Base-by-base conservation (phyloP, 1,140 invertebrate species). In the Cheumatopsyche charites region DNA sequence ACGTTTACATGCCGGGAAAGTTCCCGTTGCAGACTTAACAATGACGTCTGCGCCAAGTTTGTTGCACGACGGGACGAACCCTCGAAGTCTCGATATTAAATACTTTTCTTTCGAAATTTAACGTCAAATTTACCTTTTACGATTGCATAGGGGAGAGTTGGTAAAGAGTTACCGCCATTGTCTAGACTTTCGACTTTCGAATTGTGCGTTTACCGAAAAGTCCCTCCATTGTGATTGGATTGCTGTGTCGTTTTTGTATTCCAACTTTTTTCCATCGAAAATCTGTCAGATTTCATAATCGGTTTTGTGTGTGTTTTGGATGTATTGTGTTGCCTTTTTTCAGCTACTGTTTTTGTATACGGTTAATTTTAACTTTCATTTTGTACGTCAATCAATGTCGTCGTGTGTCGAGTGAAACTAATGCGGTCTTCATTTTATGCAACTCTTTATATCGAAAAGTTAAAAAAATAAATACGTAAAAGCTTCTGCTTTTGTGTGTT, bases 31-130 rank as follows among this genome's bases (percentile, higher is more conserved):
- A 68, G 66, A 68, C 36, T 47, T 68, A 68, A 68, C 66, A 68
- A 68, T 55, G 55, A 68, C 45, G 66, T 68, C 66, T 68, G 63
- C 5, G 66, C 23, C 23, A 68, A 68, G 66, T 68, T 68, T 66
- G 42, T 55, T 68, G 66, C 49, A 47, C 62, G 36, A 7, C 41
- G 29, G 29, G 55, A 61, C 55, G 29, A 36, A 36, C 3, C 9
- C 9, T 36, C 13, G 2, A n/a, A 47, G 43, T 47, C 43, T 47
- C 62, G 43, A 23, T 67, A 49, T 49, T 67, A n/a, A 67, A 67
- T 26, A 67, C 65, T 47, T 67, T 65, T 49, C 49, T 23, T 43
- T 21, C 36, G 41, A 42, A 41, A 52, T 52, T 36, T 23, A 41
- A 45, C 47, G 13, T 36, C 29, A 36, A 36, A 36, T 36, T 36